These are phyloP conservation scores for Trogon surrucura DNA, from an alignment of 2,113 vertebrate species.

Conservation along the genomic window DNA sequence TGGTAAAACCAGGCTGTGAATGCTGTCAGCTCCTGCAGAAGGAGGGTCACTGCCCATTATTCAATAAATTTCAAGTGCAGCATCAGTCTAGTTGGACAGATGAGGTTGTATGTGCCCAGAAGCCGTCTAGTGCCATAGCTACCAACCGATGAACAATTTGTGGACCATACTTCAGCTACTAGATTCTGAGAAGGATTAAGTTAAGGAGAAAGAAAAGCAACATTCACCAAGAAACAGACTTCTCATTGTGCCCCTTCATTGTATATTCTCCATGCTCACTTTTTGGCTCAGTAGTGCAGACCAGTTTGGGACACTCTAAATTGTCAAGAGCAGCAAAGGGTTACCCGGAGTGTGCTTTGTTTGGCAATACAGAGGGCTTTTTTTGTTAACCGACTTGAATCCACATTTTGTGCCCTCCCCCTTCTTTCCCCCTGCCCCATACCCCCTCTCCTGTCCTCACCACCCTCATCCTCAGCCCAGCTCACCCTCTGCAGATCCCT, in stretches of 20 bases:
- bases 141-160: not conserved
- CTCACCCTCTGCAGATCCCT: slow-evolving; percentile 69
- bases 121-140: slow-evolving; percentile 19
- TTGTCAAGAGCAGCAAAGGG: slow-evolving; percentile 69
- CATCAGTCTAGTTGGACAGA: not conserved
- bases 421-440: not conserved
- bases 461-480: slow-evolving; percentile 41
- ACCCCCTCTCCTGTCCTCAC: slow-evolving; percentile 14
- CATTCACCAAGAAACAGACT: slow-evolving; percentile 31
- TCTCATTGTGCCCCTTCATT: not conserved
- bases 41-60: fast-evolving
- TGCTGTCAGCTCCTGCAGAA: not conserved
- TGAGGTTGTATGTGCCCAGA: not conserved
- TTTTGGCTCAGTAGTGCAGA: slow-evolving; percentile 4
- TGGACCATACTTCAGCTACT: not conserved
- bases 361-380: slow-evolving; percentile 59
- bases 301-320: slow-evolving; percentile 69
- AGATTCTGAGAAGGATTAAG: slow-evolving; percentile 20
- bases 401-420: slow-evolving; percentile 2
- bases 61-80: not conserved
- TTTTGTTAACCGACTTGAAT: slow-evolving; percentile 74
- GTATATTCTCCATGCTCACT: not conserved
- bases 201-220: slow-evolving; percentile 11
- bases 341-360: slow-evolving; percentile 74
- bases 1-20: not conserved